phyloP scores from a whole-genome alignment of 2,113 vertebrate species.

The Etia nguti region DNA sequence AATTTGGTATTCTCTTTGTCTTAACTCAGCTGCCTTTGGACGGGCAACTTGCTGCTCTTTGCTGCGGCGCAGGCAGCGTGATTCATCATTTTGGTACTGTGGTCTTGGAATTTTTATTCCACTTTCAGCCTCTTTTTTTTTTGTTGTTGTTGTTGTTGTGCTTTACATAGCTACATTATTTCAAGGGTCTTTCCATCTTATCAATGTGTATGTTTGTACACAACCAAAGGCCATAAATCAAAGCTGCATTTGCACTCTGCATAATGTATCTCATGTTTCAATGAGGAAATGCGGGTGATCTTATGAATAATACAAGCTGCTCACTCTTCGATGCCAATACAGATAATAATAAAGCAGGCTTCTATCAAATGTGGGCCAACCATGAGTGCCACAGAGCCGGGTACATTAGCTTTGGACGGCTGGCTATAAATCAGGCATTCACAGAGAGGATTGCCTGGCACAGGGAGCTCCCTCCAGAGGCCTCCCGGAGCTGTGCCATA shows the following conservation, averaged over 20 bases:
- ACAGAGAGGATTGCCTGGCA: conserved; percentile 51
- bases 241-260: conserved; percentile 85
- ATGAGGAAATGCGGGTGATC: conserved; percentile 76
- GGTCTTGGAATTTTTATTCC: conserved; percentile 19
- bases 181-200: conserved; percentile 41
- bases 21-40: conserved; percentile 40
- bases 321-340: conserved; percentile 77
- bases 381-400: conserved; percentile 83
- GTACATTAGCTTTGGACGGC: conserved; percentile 82
- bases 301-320: conserved; percentile 93
- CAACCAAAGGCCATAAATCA: conserved; percentile 83
- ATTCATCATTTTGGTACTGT: conserved; percentile 46
- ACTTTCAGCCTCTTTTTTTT: background rate
- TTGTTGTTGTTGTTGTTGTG: background rate
- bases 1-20: conserved; percentile 50
- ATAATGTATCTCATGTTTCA: conserved; percentile 78
- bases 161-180: conserved; percentile 11
- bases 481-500: conserved; percentile 52
- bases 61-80: background rate
- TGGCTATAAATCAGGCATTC: conserved; percentile 86
- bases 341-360: conserved; percentile 81
- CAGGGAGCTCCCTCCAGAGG: conserved; percentile 34
- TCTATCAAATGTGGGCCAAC: conserved; percentile 75
- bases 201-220: conserved; percentile 72
- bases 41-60: background rate